These are phyloP conservation scores for Parambassis ranga DNA, from an alignment of 2,797 vertebrate genomes.

Conservation along the genomic window DNA sequence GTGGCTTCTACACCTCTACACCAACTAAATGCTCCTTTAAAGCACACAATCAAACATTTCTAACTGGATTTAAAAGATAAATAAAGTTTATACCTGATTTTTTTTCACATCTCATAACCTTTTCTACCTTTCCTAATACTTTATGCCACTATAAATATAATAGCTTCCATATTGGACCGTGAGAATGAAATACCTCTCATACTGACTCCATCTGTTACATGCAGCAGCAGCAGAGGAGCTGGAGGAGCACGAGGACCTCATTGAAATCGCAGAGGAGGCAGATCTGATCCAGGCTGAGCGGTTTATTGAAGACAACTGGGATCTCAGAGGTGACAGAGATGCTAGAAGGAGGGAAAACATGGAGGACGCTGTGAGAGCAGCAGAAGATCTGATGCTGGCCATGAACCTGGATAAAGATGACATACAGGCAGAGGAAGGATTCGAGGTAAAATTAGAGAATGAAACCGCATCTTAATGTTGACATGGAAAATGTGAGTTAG, in stretches of 20 bases:
- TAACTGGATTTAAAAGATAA: no score
- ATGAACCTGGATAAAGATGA: conserved; percentile 75
- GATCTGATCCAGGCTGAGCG: conserved; percentile 88
- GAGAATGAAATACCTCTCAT: background rate
- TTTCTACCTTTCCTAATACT: no score
- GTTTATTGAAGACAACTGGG: conserved; percentile 82
- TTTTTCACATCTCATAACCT: no score
- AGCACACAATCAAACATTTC: no score
- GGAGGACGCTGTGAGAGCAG: conserved; percentile 44
- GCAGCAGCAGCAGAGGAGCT: conserved; percentile 57
- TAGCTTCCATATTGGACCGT: background rate
- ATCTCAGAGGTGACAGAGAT: conserved; percentile 5
- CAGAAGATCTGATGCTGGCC: conserved; percentile 80
- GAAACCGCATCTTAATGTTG: accelerated
- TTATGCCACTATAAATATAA: background rate
- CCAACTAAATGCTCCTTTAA: no score
- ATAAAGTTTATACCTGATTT: no score
- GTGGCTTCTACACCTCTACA: no score
- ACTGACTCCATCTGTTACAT: background rate
- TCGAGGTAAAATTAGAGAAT: conserved; percentile 63
- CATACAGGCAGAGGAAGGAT: conserved; percentile 44
- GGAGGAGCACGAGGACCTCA: conserved; percentile 75
- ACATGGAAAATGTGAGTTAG: background rate
- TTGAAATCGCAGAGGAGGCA: conserved; percentile 87
- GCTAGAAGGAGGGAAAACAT: background rate